Base-by-base conservation (phyloP, 1,140 invertebrate genomes). In the Nasonia vitripennis region DNA sequence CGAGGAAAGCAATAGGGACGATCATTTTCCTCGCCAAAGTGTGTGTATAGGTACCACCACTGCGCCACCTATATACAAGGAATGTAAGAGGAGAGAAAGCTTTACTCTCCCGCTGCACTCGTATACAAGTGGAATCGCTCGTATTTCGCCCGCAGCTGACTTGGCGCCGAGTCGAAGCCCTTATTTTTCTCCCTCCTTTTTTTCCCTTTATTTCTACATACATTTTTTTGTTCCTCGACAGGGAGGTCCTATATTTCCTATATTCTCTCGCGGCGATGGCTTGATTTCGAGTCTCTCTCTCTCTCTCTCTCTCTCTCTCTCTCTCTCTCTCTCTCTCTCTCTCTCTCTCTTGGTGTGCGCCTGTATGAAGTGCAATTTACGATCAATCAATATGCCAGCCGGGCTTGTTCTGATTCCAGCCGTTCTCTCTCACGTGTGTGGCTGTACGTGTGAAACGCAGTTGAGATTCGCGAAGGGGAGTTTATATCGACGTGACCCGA, bases 31-130 rank as follows among this genome's bases (percentile, higher is more conserved):
- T 71, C 70, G 23, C 70, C 10, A 10, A n/a, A 71, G 27, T 31
- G 34, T 37, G 3, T 34, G 34, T 34, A 2, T 34, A 3, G 23
- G 31, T 71, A 27, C 68, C 2, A 27, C 68, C 11, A 34, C 70
- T 31, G 27, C 17, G 9, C 10, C 31, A 71, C 20, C 17, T 62
- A 27, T 27, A 27, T 20, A n/a, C 17, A 62, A 71, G 68, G 23
- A 71, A 71, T 11, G 31, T 27, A 71, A 34, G 27, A 71, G 27
- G 68, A 71, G 68, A 75, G 73, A 75, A n/a, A 75, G 34, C 20
- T 71, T 41, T 41, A 41, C 37, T 12, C 14, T 4, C n/a, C 14
- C 7, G 17, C 2, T 55, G 51, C 51, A 55, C 51, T 55, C 51
- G 51, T 62, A 62, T n/a, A 62, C 55, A 62, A 62, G 55, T 62